phyloP scores from a whole-genome alignment of 2,888 invertebrate species.

The Habrosyne pyritoides region DNA sequence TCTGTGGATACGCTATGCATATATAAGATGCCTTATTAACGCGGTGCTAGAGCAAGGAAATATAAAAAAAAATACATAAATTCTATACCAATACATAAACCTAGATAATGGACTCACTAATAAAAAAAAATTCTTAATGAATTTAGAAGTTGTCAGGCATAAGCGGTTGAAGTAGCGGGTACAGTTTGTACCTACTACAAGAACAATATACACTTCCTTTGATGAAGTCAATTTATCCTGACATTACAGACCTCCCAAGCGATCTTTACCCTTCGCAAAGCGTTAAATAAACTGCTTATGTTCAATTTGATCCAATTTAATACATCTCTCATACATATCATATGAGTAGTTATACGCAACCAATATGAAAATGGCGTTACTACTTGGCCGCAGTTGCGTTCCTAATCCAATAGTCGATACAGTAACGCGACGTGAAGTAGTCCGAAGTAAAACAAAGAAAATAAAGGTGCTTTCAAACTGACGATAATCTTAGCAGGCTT shows the following conservation, averaged over 20 bases:
- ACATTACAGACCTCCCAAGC: slow-evolving; percentile 4
- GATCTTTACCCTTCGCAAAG: not conserved
- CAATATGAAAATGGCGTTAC: slow-evolving; percentile 25
- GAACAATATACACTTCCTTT: not conserved
- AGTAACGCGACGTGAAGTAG: slow-evolving; percentile 30
- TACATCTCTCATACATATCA: slow-evolving; percentile 15
- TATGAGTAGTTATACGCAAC: slow-evolving; percentile 11
- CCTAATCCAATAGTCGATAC: slow-evolving; percentile 41
- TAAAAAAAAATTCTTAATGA: too few species aligned
- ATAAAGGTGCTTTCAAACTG: slow-evolving; percentile 46
- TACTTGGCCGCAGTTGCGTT: slow-evolving; percentile 14
- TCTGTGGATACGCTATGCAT: too few species aligned
- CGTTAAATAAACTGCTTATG: not conserved
- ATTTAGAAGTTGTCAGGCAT: too few species aligned
- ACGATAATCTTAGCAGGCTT: slow-evolving; percentile 47
- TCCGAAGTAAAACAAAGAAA: slow-evolving; percentile 47
- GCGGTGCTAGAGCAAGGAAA: too few species aligned
- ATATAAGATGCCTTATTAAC: too few species aligned
- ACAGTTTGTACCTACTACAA: slow-evolving; percentile 1
- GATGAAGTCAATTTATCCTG: slow-evolving; percentile 3
- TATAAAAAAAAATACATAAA: too few species aligned
- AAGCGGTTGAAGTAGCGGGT: too few species aligned
- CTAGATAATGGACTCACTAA: too few species aligned
- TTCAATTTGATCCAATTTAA: slow-evolving; percentile 8
- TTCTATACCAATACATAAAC: too few species aligned